Base-by-base conservation (phyloP, 2,113 vertebrate genomes). In the Fregetta grallaria region DNA sequence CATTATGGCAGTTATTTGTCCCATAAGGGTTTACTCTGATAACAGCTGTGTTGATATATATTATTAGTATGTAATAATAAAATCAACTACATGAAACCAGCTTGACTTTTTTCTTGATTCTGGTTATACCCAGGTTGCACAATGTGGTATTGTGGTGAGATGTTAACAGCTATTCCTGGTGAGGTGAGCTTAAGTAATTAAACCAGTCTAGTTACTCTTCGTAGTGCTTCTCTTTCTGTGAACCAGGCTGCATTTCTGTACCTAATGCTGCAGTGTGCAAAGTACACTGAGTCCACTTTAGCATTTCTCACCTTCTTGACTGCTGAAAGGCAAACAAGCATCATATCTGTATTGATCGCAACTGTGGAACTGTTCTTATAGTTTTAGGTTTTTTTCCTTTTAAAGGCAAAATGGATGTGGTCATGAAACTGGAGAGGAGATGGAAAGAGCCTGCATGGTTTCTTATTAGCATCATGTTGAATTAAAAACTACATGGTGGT, bases 11-110 rank as follows among this genome's bases (percentile, higher is more conserved):
- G 52, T 73, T 59, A 66, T 0, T 81, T 94, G 77, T 94, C 83
- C 61, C 82, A 9, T 14, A 29, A 70, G 23, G 70, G 73, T 91
- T 97, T 94, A 77, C 68, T 95, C 78, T 70, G 88, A 21, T 96
- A 91, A 44, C 89, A 91, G 44, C 68, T 78, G 74, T 91, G 91
- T 96, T 38, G 34, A 67, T 88, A 81, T 89, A 83, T 94, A 86
- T 95, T 94, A 75, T 63, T 68, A 93, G 29, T 90, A 87, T 81
- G 91, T 73, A 96, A 96, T 92, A 97, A 97, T 94, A 95, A 97
- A 97, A 92, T 75, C 82, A 83, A 50, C 88, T 65, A 72, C 72
- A 20, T 7, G 30, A 71, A 94, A 53, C 20, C 53, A 80, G 11
- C 26, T 45, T 49, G 55, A 44, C 52, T 53, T 53, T 72, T 70